phyloP scores from a whole-genome alignment of 1,140 invertebrate species.

The Idris sp. region DNA sequence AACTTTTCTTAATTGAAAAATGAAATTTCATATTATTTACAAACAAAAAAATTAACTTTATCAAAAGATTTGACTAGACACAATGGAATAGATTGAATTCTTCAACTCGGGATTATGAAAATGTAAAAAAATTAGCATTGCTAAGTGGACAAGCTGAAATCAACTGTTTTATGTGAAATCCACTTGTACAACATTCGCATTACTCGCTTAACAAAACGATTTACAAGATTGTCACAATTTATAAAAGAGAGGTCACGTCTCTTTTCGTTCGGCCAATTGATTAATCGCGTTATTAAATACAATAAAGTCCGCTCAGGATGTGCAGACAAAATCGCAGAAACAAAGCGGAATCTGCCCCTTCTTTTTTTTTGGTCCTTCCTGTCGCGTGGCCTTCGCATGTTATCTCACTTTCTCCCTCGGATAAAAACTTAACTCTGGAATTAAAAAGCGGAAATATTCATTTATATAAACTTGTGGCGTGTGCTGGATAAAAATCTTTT shows the following conservation, averaged over 20 bases:
- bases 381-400: slow-evolving; percentile 75
- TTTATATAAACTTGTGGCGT: slow-evolving; percentile 65
- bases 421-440: slow-evolving; percentile 75
- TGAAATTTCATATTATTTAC: too few relatives aligned
- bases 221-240: slow-evolving; percentile 55
- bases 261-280: slow-evolving; percentile 68
- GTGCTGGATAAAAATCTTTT: too few relatives aligned
- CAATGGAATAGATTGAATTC: too few relatives aligned
- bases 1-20: too few relatives aligned
- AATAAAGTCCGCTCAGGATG: slow-evolving; percentile 47
- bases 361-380: slow-evolving; percentile 67
- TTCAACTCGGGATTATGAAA: too few relatives aligned
- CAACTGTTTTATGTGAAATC: slow-evolving; percentile 1
- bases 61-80: too few relatives aligned
- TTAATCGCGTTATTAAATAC: slow-evolving; percentile 70
- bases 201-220: slow-evolving; percentile 27
- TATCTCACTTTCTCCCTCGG: slow-evolving; percentile 73
- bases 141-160: too few relatives aligned
- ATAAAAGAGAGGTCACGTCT: slow-evolving; percentile 65
- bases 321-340: slow-evolving; percentile 33
- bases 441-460: slow-evolving; percentile 79
- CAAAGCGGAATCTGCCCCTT: slow-evolving; percentile 14
- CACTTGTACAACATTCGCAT: not conserved
- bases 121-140: too few relatives aligned
- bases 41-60: too few relatives aligned